phyloP scores from a whole-genome alignment of 2,113 vertebrate genomes.

The Apus apus region DNA sequence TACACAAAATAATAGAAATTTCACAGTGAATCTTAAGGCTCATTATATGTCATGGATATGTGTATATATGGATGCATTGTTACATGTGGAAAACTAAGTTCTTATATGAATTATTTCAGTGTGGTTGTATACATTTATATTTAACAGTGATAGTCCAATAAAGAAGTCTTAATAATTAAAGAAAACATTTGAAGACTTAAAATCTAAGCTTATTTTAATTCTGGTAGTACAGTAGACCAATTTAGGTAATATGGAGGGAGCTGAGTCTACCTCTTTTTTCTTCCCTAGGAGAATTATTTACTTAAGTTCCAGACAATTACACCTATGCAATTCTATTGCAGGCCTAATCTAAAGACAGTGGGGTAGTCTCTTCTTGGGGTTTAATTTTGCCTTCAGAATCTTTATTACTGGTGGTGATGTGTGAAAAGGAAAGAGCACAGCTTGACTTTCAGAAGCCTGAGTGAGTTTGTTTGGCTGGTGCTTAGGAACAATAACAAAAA shows the following conservation, averaged over 20 bases:
- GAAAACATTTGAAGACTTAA: neutral
- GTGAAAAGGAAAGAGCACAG: constrained; percentile 5
- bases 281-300: neutral
- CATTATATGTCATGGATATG: neutral
- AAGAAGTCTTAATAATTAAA: neutral
- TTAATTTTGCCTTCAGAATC: constrained; percentile 8
- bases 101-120: neutral
- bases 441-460: neutral
- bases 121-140: neutral
- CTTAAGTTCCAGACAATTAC: constrained; percentile 36
- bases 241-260: neutral
- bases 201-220: neutral
- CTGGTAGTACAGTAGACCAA: neutral
- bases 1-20: neutral
- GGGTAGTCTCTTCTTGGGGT: neutral
- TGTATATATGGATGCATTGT: fast-evolving
- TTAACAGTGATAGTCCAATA: neutral
- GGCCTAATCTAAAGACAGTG: constrained; percentile 24
- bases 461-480: neutral
- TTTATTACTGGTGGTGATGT: constrained; percentile 3
- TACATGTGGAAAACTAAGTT: neutral
- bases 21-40: neutral
- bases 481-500: neutral
- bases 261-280: neutral
- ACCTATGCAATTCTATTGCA: neutral